These are phyloP conservation scores for Muscicapa comitata DNA, from an alignment of 2,797 vertebrate species.

Conservation along the genomic window DNA sequence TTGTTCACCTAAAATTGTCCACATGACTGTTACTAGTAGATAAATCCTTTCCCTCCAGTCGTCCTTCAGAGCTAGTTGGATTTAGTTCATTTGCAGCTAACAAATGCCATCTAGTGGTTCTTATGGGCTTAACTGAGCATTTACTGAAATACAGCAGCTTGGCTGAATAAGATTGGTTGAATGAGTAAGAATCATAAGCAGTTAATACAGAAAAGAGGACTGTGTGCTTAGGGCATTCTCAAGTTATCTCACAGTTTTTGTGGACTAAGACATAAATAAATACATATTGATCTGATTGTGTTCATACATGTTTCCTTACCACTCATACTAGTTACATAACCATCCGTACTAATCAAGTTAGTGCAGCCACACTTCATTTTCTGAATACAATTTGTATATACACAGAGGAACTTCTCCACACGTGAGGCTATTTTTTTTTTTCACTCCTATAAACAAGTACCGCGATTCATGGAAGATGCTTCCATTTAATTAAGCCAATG, in stretches of 20 bases:
- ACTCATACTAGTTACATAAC: rapidly evolving
- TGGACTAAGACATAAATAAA: not conserved
- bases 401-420: not conserved
- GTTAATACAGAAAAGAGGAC: not conserved
- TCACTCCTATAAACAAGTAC: not conserved
- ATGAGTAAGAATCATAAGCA: not conserved
- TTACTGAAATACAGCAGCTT: not conserved
- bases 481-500: not conserved
- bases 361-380: not conserved
- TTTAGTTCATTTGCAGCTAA: not conserved
- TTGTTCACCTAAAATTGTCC: not conserved
- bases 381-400: not conserved
- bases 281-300: not conserved
- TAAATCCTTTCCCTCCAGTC: not conserved
- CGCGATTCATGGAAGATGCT: not conserved
- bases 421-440: not conserved
- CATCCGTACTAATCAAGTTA: not conserved
- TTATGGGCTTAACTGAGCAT: not conserved
- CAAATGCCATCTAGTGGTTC: slow-evolving; percentile 57
- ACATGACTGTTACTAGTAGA: not conserved
- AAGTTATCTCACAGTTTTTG: not conserved
- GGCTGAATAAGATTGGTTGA: rapidly evolving
- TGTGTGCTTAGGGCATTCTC: not conserved
- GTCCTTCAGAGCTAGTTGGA: not conserved
- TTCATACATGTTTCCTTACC: not conserved